Conservation (phyloP, 2,888 invertebrate species). For the Tipula vernalis region DNA sequence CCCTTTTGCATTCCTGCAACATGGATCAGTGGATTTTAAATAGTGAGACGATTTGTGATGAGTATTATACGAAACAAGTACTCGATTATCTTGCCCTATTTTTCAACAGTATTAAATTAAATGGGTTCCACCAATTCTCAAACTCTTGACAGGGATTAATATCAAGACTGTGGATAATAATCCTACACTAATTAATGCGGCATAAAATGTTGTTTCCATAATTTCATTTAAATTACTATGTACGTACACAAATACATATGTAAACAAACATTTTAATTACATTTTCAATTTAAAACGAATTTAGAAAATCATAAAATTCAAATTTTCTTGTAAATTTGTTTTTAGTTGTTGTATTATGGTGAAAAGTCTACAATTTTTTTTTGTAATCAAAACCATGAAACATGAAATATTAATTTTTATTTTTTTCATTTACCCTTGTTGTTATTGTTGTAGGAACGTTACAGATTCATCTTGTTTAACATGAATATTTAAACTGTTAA, state of each 20-base stretch:
- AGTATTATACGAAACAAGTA: too few relatives aligned
- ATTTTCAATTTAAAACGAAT: background rate
- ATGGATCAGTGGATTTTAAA: too few relatives aligned
- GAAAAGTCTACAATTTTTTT: background rate
- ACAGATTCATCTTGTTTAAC: background rate
- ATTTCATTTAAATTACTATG: background rate
- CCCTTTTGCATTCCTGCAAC: too few relatives aligned
- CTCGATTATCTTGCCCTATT: too few relatives aligned
- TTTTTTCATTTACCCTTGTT: background rate
- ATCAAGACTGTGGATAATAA: too few relatives aligned
- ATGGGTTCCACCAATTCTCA: too few relatives aligned
- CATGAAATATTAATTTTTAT: background rate
- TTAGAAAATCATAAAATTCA: background rate
- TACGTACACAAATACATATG: background rate
- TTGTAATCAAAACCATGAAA: background rate
- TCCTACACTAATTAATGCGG: too few relatives aligned
- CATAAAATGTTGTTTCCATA: background rate
- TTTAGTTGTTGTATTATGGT: background rate
- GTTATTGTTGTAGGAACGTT: background rate
- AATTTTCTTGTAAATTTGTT: background rate
- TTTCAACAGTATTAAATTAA: too few relatives aligned
- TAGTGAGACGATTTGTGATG: too few relatives aligned
- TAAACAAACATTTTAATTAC: background rate
- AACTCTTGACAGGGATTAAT: too few relatives aligned
- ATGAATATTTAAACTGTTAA: constrained; percentile 4